Evolutionary conservation across 1,140 invertebrate genomes (phyloP), one percentile per base, ranked within the genome.

Genomic region (Penaeus indicus): DNA sequence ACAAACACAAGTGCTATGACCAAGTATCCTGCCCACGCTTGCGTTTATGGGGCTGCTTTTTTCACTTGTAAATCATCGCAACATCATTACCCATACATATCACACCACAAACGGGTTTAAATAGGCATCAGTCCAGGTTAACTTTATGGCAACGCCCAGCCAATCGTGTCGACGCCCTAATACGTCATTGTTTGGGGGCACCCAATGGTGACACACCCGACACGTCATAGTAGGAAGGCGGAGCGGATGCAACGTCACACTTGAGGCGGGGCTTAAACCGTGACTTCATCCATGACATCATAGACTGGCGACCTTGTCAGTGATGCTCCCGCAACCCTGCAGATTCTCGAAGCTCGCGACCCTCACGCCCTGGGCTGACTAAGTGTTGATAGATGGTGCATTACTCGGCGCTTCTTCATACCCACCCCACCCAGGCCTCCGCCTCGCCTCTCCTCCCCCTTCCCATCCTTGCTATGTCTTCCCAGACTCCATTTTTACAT

Each of bases 241-340:
- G 54, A 54, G 54, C 42, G 63, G 64, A 64, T 13, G 32, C 62
- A 69, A 84, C 83, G 83, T 84, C 83, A 84, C 83, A 18, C 79
- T n/a, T 7, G 79, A 54, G 79, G 79, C 38, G 79, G 47, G 8
- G 21, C 67, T 67, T 25, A 25, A 84, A 18, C n/a, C 63, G 64
- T 84, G 83, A 84, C 83, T n/a, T 84, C 83, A 84, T 72, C 64
- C 64, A 84, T 84, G 83, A 84, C 83, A 84, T 84, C 83, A 84
- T 54, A 54, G 54, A 25, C 25, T 3, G 38, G 67, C 83, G 83
- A 84, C 83, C 83, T 84, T 84, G 83, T 84, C 67, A 84, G 83
- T 84, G 83, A 84, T 69, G 83, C 42, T 54, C 83, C 83, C 83
- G 27, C 83, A 75, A 72, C 81, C 21, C 38, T 21, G 83, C 83